A percentile compares a stretch with the other conserved stretches of the same genome.
Conservation (phyloP, 2,113 vertebrate species). For the Motacilla alba region DNA sequence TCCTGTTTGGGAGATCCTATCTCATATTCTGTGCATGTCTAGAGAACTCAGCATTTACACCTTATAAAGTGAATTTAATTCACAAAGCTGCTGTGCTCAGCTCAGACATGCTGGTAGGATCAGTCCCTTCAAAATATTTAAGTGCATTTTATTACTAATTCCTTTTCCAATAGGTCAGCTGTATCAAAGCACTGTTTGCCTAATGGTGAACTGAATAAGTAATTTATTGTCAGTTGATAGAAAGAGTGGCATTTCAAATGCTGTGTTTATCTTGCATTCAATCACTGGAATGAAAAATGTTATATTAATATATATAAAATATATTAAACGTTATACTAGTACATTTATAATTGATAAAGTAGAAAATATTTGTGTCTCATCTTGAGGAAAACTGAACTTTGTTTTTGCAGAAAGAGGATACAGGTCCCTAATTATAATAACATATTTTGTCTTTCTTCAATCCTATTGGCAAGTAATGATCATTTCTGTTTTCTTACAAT, state of each 20-base stretch:
- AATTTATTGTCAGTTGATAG: background rate
- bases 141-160: background rate
- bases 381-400: background rate
- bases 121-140: background rate
- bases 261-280: background rate
- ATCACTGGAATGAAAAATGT: background rate
- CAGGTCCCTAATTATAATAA: background rate
- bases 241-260: background rate
- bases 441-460: background rate
- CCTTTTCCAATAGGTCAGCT: background rate
- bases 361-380: background rate
- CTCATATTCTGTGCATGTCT: background rate
- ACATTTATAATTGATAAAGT: background rate
- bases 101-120: background rate
- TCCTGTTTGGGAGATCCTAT: background rate
- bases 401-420: background rate
- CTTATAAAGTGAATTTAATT: background rate
- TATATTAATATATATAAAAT: background rate
- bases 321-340: background rate
- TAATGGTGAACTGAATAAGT: background rate
- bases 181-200: background rate
- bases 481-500: background rate
- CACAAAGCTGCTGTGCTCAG: background rate
- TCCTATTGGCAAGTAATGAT: background rate
- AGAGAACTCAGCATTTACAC: background rate